A percentile compares a stretch with the other conserved stretches of the same genome.
Conservation (phyloP, 1,140 invertebrate species). For the Metaphire vulgaris region DNA sequence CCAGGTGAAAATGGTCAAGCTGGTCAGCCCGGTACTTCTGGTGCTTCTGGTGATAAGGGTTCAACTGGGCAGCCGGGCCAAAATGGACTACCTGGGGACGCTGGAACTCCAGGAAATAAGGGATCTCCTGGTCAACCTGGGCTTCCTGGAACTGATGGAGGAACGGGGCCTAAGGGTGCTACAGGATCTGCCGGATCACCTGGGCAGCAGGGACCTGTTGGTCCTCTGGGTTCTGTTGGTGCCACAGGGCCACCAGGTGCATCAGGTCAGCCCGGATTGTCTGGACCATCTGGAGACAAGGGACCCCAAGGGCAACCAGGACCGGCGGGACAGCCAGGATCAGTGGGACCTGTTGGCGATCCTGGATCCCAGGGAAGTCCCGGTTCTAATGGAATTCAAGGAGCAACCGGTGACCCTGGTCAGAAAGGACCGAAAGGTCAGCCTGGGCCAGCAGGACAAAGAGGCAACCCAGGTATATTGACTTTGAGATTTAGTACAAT, state of each 20-base stretch:
- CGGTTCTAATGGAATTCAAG: neutral
- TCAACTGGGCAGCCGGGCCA: slow-evolving; percentile 59
- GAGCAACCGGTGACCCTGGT: neutral
- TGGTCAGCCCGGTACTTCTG: slow-evolving; percentile 71
- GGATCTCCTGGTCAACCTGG: neutral
- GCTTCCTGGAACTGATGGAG: slow-evolving; percentile 37
- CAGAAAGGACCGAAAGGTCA: neutral
- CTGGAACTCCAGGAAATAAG: neutral
- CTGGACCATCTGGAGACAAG: slow-evolving; percentile 8
- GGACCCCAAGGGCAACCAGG: slow-evolving; percentile 17
- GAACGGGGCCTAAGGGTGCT: neutral
- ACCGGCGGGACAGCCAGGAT: neutral
- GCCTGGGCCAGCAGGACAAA: slow-evolving; percentile 2
- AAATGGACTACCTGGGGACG: neutral
- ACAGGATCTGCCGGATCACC: slow-evolving; percentile 58
- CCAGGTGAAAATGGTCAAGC: slow-evolving; percentile 60
- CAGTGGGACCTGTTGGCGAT: slow-evolving; percentile 15
- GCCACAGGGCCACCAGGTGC: slow-evolving; percentile 8
- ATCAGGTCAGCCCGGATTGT: slow-evolving; percentile 5
- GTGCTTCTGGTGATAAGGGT: slow-evolving; percentile 59
- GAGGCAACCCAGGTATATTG: slow-evolving; percentile 10
- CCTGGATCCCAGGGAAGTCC: slow-evolving; percentile 3
- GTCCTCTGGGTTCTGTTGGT: slow-evolving; percentile 6
- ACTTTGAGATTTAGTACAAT: neutral
- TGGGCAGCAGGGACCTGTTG: slow-evolving; percentile 61